Evolutionary conservation across 2,113 vertebrate genomes (phyloP), one percentile per base, ranked within the genome.

Genomic region (Rhea pennata): DNA sequence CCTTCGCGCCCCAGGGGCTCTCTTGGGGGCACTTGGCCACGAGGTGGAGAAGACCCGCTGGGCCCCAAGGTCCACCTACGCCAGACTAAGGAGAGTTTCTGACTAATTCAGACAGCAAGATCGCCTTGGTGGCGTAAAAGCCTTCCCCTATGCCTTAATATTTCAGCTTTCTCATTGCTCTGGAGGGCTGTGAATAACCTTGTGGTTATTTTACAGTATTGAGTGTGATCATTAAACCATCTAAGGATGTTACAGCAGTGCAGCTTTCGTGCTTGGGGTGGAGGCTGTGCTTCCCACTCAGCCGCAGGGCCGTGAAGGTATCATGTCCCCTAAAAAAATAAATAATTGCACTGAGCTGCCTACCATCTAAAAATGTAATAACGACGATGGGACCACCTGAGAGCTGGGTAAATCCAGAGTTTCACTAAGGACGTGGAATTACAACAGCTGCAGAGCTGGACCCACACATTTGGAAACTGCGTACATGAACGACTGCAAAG

Each of bases 1-100:
- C 85, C 78, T 12, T 51, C 13, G 4, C 0, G 4, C 4, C 7
- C 23, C 42, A n/a, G 1, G 6, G 42, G 23, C 5, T 2, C 15
- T 0, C 0, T 1, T 3, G 36, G 77, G 61, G 4, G 24, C 54
- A 78, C 23, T 39, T 9, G 0, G 0, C 26, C 1, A 48, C 17
- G 46, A 19, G 46, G 17, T 48, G 46, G 17, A 48, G 46, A 48
- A 48, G 46, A 48, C 46, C 46, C 46, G 7, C 46, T 6, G 46
- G 46, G 17, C 46, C 46, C 46, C 46, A 16, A 46, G 15, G 46
- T 46, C 46, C 46, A 1, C 44, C 66, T 23, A 6, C 14, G 24
- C 10, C 33, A 62, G 20, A 44, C 4, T 15, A 40, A 70, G 42
- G 44, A 70, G 27, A 33, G 8, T 5, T 74, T 87, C 42, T 77